Percentiles rank a stretch among this genome's conserved stretches.
These are phyloP conservation scores for Drosophila sordidapex DNA, from an alignment of 2,888 invertebrate genomes.

Conservation along the genomic window DNA sequence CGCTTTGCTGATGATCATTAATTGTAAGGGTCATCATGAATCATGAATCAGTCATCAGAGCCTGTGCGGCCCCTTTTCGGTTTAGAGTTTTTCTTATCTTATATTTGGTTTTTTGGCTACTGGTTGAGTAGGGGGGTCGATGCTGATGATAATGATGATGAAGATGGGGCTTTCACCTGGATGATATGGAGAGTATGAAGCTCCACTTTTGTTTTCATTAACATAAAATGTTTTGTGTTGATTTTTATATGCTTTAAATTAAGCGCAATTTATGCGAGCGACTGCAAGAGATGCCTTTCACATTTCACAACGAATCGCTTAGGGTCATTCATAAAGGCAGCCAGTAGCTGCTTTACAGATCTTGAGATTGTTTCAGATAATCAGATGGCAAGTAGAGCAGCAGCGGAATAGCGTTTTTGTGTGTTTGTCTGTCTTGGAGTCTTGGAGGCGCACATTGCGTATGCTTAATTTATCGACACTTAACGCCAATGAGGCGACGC, in stretches of 20 bases:
- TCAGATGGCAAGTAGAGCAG: conserved; percentile 1
- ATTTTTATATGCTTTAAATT: conserved; percentile 76
- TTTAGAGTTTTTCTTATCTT: neutral
- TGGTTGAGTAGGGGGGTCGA: conserved; percentile 21
- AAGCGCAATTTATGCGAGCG: conserved; percentile 67
- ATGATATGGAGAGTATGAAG: conserved; percentile 3
- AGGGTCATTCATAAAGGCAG: conserved; percentile 50
- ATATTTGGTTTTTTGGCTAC: conserved; percentile 32
- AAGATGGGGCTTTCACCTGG: conserved; percentile 59
- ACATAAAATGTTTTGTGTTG: conserved; percentile 81
- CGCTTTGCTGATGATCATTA: conserved; percentile 45
- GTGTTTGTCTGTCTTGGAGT: conserved; percentile 3
- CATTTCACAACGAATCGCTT: conserved; percentile 43
- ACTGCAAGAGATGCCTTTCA: conserved; percentile 51
- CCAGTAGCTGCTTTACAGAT: conserved; percentile 38
- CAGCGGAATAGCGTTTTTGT: neutral
- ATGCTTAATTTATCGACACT: conserved; percentile 82
- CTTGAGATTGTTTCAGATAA: conserved; percentile 10
- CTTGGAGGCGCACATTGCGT: conserved; percentile 59
- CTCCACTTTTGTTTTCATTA: conserved; percentile 74
- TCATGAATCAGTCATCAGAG: conserved; percentile 26
- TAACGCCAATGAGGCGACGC: conserved; percentile 80
- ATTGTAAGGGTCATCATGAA: conserved; percentile 32
- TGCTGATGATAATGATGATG: conserved; percentile 3
- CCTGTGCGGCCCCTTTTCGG: conserved; percentile 36